Evolutionary conservation across 2,888 invertebrate genomes (phyloP).

Genomic region (Trachelus iudaicus): DNA sequence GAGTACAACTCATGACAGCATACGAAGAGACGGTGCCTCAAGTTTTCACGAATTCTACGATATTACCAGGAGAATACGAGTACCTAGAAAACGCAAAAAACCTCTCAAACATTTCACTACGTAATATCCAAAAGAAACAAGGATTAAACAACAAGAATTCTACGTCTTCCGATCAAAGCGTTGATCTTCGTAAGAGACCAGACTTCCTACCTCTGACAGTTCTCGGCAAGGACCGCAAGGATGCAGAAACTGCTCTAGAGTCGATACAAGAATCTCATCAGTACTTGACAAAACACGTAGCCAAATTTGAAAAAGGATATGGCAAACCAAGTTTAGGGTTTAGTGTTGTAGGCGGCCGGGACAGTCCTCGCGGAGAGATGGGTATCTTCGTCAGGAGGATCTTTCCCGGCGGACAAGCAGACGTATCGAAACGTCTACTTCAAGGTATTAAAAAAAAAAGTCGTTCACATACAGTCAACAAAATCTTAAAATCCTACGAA

Average conservation of each 20-base stretch:
- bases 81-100: constrained; percentile 53
- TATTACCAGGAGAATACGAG: constrained; percentile 45
- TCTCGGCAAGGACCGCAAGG: constrained; percentile 40
- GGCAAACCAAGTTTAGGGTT: constrained; percentile 73
- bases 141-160: background rate
- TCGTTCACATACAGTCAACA: background rate
- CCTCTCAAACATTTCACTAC: constrained; percentile 48
- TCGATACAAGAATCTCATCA: constrained; percentile 47
- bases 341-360: constrained; percentile 73
- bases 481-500: background rate
- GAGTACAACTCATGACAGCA: constrained; percentile 54
- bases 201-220: constrained; percentile 51
- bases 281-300: constrained; percentile 52
- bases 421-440: constrained; percentile 69
- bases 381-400: constrained; percentile 74
- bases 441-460: constrained; percentile 65
- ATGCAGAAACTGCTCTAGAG: constrained; percentile 37
- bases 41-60: constrained; percentile 43
- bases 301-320: constrained; percentile 68
- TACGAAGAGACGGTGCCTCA: constrained; percentile 61
- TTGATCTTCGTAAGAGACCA: constrained; percentile 4
- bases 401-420: constrained; percentile 71
- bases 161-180: background rate
- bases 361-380: constrained; percentile 71
- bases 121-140: constrained; percentile 35